These are phyloP conservation scores for Andrena camellia DNA, from an alignment of 2,888 invertebrate genomes.

Conservation along the genomic window DNA sequence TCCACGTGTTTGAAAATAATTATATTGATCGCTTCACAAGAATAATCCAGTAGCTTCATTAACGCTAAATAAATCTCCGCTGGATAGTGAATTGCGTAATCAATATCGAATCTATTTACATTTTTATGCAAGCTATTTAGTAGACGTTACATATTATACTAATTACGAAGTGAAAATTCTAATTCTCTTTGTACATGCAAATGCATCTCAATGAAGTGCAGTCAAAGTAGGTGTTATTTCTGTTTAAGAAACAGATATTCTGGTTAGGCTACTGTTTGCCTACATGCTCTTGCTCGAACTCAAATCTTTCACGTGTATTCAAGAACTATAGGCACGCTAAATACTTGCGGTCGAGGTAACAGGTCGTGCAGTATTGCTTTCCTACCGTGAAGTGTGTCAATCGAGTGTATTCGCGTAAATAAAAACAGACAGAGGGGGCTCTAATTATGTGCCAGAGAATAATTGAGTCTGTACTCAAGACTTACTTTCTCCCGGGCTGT, in stretches of 20 bases:
- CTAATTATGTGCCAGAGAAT: constrained; percentile 25
- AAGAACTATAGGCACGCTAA: background rate
- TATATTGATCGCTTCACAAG: no score
- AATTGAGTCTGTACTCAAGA: constrained; percentile 26
- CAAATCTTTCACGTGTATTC: background rate
- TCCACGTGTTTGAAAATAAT: no score
- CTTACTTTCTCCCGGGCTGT: constrained; percentile 38
- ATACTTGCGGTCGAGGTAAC: constrained; percentile 13
- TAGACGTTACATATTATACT: background rate
- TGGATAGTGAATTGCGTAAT: background rate
- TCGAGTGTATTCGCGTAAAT: constrained; percentile 6
- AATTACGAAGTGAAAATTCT: background rate
- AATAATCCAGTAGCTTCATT: no score
- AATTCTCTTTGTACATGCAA: constrained; percentile 30
- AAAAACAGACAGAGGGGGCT: constrained; percentile 28
- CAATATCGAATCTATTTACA: background rate
- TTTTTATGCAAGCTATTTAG: background rate
- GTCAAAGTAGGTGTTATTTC: background rate
- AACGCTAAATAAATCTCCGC: background rate
- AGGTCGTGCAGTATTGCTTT: constrained; percentile 41
- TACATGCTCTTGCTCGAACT: constrained; percentile 18
- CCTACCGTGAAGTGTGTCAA: constrained; percentile 13
- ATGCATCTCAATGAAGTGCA: background rate
- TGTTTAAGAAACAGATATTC: background rate
- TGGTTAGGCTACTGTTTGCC: background rate